Evolutionary conservation across 1,140 invertebrate genomes (phyloP).

Genomic region (Laupala kohalensis): DNA sequence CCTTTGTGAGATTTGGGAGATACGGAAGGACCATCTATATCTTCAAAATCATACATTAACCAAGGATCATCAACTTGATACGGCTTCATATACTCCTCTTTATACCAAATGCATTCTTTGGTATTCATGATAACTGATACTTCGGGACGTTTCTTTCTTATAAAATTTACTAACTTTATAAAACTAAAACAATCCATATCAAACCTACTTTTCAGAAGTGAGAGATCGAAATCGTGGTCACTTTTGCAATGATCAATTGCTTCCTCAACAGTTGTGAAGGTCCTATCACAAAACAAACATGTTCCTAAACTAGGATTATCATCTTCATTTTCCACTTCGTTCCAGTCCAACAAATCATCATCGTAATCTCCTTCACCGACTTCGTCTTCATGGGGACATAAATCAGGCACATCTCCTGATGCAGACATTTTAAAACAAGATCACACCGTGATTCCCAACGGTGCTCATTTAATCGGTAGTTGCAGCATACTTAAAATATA

Average conservation of each 20-base stretch:
- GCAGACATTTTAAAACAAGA: no score
- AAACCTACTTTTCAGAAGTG: constrained; percentile 48
- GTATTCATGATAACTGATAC: constrained; percentile 39
- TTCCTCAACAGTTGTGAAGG: constrained; percentile 26
- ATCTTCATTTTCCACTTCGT: constrained; percentile 31
- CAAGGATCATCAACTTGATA: constrained; percentile 61
- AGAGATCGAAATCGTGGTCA: constrained; percentile 56
- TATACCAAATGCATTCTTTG: constrained; percentile 45
- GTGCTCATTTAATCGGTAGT: no score
- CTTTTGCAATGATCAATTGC: constrained; percentile 35
- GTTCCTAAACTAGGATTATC: constrained; percentile 18
- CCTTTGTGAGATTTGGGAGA: background rate
- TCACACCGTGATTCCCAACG: no score
- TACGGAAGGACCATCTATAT: constrained; percentile 27
- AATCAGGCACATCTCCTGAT: constrained; percentile 8
- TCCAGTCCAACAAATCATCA: constrained; percentile 33
- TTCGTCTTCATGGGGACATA: background rate
- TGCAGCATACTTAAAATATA: no score
- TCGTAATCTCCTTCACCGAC: constrained; percentile 26
- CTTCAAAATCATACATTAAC: constrained; percentile 59
- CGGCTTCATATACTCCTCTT: constrained; percentile 66
- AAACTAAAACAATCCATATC: constrained; percentile 72
- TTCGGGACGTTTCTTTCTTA: constrained; percentile 47
- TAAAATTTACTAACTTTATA: constrained; percentile 80
- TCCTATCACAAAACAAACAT: constrained; percentile 42